Percentiles rank a stretch among this genome's conserved stretches.
phyloP scores from a whole-genome alignment of 2,113 vertebrate species.

The Barnardius zonarius region DNA sequence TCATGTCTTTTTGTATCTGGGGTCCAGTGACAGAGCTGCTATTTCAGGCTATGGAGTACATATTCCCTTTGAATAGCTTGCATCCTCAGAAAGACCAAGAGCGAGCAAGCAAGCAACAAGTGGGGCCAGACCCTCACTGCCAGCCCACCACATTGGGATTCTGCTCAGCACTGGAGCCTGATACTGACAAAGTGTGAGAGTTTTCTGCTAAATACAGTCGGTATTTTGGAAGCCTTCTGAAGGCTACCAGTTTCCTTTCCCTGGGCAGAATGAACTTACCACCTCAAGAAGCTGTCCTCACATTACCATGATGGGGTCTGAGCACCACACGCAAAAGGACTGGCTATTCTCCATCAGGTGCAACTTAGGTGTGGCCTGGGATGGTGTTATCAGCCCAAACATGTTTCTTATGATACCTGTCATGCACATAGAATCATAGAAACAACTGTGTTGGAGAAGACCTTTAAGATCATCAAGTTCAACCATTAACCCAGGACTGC shows the following conservation, averaged over 20 bases:
- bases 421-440: not conserved
- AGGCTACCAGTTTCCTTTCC: not conserved
- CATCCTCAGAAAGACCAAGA: not conserved
- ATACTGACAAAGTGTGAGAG: not conserved
- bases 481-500: not conserved
- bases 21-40: not conserved
- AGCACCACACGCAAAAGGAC: not conserved
- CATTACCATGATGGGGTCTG: not conserved
- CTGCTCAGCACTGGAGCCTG: not conserved
- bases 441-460: not conserved
- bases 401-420: not conserved
- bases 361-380: not conserved
- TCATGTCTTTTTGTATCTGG: not conserved
- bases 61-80: not conserved
- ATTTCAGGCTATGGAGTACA: not conserved
- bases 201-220: not conserved
- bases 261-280: not conserved
- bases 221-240: not conserved
- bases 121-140: not conserved
- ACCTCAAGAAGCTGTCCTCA: not conserved
- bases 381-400: not conserved
- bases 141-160: not conserved
- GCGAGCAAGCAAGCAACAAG: not conserved
- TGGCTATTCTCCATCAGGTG: not conserved
- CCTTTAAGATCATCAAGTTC: not conserved